Conservation (phyloP, 1,140 invertebrate species). For the Zaprionus davidi region DNA sequence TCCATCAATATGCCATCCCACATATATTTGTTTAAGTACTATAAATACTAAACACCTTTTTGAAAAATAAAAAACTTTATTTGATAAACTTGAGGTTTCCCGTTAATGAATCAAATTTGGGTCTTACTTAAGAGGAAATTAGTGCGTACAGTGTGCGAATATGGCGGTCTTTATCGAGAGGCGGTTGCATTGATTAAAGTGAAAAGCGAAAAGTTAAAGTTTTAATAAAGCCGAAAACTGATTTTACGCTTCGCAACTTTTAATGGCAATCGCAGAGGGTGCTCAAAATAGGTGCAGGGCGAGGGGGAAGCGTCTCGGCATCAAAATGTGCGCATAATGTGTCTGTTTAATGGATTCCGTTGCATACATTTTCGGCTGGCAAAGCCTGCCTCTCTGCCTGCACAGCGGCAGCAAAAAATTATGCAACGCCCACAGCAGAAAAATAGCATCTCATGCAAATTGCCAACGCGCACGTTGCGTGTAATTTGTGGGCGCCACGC, state of each 20-base stretch:
- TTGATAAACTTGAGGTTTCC: neutral
- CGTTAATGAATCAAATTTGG: constrained; percentile 5
- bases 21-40: too few species aligned
- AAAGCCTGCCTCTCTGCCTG: constrained; percentile 5
- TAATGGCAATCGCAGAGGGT: constrained; percentile 47
- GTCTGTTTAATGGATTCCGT: constrained; percentile 58
- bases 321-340: constrained; percentile 60
- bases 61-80: neutral
- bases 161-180: neutral
- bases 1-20: too few species aligned
- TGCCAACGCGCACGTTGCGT: constrained; percentile 34
- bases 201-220: constrained; percentile 35
- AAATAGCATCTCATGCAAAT: constrained; percentile 61
- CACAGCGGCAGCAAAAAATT: constrained; percentile 37
- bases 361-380: constrained; percentile 48
- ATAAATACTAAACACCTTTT: neutral
- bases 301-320: constrained; percentile 6
- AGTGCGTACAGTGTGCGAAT: neutral
- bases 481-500: constrained; percentile 36
- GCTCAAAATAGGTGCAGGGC: neutral
- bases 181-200: constrained; percentile 35
- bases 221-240: constrained; percentile 40
- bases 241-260: constrained; percentile 62
- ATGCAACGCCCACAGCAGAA: constrained; percentile 56
- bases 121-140: neutral